Percentiles rank a stretch among this genome's conserved stretches.
phyloP scores from a whole-genome alignment of 2,888 invertebrate species.

The Pseudoips prasinana region DNA sequence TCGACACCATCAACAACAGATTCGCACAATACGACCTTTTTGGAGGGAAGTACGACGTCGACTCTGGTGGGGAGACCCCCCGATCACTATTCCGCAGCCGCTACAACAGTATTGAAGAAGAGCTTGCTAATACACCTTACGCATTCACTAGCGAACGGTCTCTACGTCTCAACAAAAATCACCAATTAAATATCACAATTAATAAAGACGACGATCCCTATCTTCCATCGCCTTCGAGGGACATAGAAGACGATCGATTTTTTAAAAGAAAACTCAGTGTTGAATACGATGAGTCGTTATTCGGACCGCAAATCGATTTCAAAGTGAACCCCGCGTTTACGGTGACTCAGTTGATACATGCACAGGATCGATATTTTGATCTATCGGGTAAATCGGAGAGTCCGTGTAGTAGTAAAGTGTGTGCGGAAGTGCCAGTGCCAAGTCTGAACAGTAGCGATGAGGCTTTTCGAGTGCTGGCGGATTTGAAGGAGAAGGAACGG shows the following conservation, averaged over 20 bases:
- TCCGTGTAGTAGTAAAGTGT: conserved; percentile 30
- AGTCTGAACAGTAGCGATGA: conserved; percentile 37
- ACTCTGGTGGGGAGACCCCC: conserved; percentile 47
- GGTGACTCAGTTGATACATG: conserved; percentile 71
- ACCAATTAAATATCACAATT: conserved; percentile 61
- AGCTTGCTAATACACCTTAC: conserved; percentile 76
- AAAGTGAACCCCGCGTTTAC: conserved; percentile 60
- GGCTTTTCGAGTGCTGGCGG: conserved; percentile 56
- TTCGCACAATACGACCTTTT: conserved; percentile 73
- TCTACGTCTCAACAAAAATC: conserved; percentile 43
- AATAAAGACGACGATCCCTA: conserved; percentile 41
- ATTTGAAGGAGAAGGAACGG: conserved; percentile 37
- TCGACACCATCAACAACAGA: conserved; percentile 71
- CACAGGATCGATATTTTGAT: conserved; percentile 73
- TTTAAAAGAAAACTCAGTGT: conserved; percentile 48
- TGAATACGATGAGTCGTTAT: conserved; percentile 50
- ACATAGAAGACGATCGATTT: conserved; percentile 64
- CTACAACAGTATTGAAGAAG: conserved; percentile 77
- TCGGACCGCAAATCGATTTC: conserved; percentile 59
- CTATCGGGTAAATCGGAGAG: conserved; percentile 48
- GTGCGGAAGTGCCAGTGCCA: conserved; percentile 47
- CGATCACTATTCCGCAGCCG: conserved; percentile 71
- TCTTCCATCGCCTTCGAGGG: conserved; percentile 52
- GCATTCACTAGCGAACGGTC: conserved; percentile 69
- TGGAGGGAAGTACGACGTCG: conserved; percentile 63